Conservation (phyloP, 2,113 vertebrate genomes). For the Pomatorhinus ruficollis region DNA sequence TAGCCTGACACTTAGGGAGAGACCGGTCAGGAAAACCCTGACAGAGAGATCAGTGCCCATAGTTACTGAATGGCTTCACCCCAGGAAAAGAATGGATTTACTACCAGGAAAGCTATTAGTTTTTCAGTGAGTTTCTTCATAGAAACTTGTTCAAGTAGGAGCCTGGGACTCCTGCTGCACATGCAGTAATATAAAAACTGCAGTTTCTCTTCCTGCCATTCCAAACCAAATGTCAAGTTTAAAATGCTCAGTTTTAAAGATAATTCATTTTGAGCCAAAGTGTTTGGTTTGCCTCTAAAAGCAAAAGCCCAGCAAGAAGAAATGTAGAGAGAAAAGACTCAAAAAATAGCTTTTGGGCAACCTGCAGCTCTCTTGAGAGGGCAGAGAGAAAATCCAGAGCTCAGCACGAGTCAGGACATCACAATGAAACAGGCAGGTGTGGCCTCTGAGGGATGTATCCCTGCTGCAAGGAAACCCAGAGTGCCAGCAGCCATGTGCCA, state of each 20-base stretch:
- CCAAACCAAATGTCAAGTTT: not conserved
- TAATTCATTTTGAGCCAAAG: not conserved
- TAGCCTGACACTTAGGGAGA: not conserved
- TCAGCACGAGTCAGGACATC: not conserved
- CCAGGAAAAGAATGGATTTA: not conserved
- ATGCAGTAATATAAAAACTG: not conserved
- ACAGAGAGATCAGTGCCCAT: not conserved
- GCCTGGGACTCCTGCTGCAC: not conserved
- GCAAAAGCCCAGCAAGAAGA: not conserved
- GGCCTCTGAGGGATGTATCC: not conserved
- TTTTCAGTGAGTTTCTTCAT: not conserved
- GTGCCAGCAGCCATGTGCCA: fast-evolving
- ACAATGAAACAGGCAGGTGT: not conserved
- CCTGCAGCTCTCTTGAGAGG: not conserved
- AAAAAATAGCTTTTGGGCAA: not conserved
- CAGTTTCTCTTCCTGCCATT: not conserved
- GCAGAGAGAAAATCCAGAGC: not conserved
- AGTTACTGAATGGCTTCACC: not conserved
- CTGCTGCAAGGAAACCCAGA: not conserved
- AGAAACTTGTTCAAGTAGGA: not conserved
- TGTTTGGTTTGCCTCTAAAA: not conserved
- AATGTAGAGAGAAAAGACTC: not conserved
- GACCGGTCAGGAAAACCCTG: not conserved
- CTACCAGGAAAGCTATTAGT: not conserved
- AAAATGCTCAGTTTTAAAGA: not conserved